A percentile compares a stretch with the other conserved stretches of the same genome.
These are phyloP conservation scores for Epistrophe eligans DNA, from an alignment of 2,888 invertebrate species.

Conservation along the genomic window DNA sequence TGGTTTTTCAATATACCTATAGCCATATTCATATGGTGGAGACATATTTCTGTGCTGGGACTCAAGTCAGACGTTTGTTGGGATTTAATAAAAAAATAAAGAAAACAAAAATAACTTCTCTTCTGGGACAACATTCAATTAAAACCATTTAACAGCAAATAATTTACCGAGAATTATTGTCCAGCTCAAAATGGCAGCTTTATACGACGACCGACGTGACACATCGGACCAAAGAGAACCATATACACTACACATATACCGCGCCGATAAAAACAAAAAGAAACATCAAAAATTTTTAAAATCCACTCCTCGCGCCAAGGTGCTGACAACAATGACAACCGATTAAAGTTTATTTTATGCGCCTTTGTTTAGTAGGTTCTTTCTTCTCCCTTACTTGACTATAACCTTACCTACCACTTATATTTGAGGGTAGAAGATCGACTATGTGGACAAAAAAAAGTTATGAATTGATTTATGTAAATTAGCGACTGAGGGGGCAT, in stretches of 20 bases:
- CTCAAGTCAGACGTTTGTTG: conserved; percentile 14
- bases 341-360: conserved; percentile 75
- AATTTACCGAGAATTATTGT: conserved; percentile 74
- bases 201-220: conserved; percentile 73
- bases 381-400: background rate
- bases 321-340: conserved; percentile 76
- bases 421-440: conserved; percentile 31
- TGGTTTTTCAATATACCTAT: conserved; percentile 31
- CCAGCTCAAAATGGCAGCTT: conserved; percentile 72
- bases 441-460: conserved; percentile 51
- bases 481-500: conserved; percentile 62
- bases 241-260: background rate
- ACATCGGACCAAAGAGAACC: conserved; percentile 60
- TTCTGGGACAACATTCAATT: conserved; percentile 73
- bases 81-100: background rate
- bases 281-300: conserved; percentile 59
- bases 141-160: conserved; percentile 76
- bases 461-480: conserved; percentile 76
- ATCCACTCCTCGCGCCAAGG: conserved; percentile 72
- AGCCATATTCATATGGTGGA: conserved; percentile 28
- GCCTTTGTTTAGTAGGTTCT: conserved; percentile 64
- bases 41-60: conserved; percentile 33
- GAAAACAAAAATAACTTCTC: conserved; percentile 13
- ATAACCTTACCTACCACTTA: background rate
- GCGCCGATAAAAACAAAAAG: conserved; percentile 19